Percentiles rank a stretch among this genome's conserved stretches.
These are phyloP conservation scores for Hydrocynus forskahlii DNA, from an alignment of 2,797 vertebrate species.

Conservation along the genomic window DNA sequence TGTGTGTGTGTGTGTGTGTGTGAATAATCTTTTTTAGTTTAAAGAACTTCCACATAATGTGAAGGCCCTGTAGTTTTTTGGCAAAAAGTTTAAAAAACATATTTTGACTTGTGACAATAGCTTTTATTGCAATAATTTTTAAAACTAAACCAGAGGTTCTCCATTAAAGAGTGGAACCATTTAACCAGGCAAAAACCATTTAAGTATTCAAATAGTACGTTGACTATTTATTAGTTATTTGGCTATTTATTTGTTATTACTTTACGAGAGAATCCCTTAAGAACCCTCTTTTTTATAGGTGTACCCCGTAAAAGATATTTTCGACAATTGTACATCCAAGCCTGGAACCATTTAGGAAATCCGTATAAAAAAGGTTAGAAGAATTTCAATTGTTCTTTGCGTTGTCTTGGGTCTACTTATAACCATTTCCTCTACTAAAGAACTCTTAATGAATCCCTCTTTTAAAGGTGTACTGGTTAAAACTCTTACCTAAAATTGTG, in stretches of 20 bases:
- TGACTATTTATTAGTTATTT: no score
- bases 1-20: background rate
- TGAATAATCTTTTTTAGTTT: background rate
- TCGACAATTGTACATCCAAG: no score
- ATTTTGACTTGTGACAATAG: background rate
- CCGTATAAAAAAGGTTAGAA: no score
- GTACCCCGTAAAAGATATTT: no score
- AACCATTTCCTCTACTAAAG: background rate
- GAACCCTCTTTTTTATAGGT: no score
- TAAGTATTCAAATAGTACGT: background rate
- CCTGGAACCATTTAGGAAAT: no score
- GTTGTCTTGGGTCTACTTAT: background rate
- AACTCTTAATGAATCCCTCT: no score
- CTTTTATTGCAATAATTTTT: background rate
- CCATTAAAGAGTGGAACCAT: background rate
- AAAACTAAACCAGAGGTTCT: background rate
- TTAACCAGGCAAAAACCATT: background rate
- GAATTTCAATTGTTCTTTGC: no score
- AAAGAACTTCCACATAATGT: background rate
- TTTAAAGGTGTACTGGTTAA: background rate
- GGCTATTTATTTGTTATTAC: no score
- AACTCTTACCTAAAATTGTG: no score
- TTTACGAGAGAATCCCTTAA: no score
- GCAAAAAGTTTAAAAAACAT: background rate
- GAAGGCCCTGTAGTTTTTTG: background rate